A percentile compares a stretch with the other conserved stretches of the same genome.
Evolutionary conservation across 2,888 invertebrate species (phyloP).

Genomic region (Drosophila rubida): DNA sequence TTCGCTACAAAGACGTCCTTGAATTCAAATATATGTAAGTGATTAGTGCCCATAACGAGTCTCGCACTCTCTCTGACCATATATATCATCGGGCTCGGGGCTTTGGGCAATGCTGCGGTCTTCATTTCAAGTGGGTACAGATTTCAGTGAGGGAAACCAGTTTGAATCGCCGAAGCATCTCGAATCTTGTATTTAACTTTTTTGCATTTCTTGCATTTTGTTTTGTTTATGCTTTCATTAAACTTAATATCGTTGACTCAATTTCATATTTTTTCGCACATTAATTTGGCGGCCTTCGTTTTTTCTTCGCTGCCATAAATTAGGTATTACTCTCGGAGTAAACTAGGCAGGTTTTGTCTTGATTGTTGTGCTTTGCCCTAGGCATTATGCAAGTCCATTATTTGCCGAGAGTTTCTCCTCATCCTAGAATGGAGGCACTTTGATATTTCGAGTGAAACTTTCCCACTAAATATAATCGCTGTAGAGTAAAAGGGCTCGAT

Average conservation of each 20-base stretch:
- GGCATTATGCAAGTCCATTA: conserved; percentile 53
- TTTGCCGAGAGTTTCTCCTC: conserved; percentile 37
- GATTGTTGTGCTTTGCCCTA: conserved; percentile 25
- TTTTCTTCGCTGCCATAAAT: conserved; percentile 39
- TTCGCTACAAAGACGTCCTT: conserved; percentile 4
- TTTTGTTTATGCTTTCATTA: conserved; percentile 39
- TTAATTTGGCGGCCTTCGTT: conserved; percentile 57
- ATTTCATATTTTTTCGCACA: conserved; percentile 62
- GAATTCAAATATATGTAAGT: conserved; percentile 5
- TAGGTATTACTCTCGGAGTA: conserved; percentile 29
- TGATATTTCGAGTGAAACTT: conserved; percentile 33
- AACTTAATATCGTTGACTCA: conserved; percentile 47
- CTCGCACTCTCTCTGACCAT: background rate
- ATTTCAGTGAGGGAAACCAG: conserved; percentile 30
- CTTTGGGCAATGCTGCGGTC: conserved; percentile 12
- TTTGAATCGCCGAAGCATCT: conserved; percentile 38
- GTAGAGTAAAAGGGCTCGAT: conserved; percentile 38
- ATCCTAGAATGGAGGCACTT: conserved; percentile 56
- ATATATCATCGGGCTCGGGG: conserved; percentile 7
- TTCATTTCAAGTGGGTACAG: conserved; percentile 2
- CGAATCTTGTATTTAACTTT: conserved; percentile 23
- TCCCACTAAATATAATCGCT: conserved; percentile 22
- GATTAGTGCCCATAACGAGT: background rate
- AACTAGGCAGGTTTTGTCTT: conserved; percentile 32
- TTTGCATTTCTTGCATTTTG: conserved; percentile 27